phyloP scores from a whole-genome alignment of 2,113 vertebrate species.

The Nothocercus julius region DNA sequence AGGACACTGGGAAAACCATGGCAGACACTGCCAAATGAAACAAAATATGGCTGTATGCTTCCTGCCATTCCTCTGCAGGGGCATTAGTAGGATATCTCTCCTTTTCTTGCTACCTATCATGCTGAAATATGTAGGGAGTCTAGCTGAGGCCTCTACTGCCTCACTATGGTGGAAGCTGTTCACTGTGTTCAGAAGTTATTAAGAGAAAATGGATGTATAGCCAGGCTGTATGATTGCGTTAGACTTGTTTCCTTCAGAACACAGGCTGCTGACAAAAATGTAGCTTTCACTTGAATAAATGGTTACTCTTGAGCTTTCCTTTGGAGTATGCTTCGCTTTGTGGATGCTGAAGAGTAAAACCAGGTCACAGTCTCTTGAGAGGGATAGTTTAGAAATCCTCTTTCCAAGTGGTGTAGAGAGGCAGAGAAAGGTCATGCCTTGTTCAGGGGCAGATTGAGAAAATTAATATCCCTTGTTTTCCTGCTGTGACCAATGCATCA shows the following conservation, averaged over 20 bases:
- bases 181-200: background rate
- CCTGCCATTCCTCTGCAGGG: background rate
- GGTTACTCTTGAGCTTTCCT: background rate
- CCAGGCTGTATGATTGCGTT: fast-evolving
- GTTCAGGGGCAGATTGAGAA: background rate
- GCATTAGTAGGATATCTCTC: background rate
- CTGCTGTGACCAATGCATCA: background rate
- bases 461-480: background rate
- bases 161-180: background rate
- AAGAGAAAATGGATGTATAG: background rate
- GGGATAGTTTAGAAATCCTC: background rate
- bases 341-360: background rate
- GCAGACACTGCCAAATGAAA: background rate
- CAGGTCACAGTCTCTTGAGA: background rate
- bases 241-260: background rate
- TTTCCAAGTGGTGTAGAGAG: background rate
- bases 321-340: background rate
- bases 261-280: background rate
- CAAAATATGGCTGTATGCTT: background rate
- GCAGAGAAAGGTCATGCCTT: background rate
- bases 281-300: background rate
- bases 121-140: background rate
- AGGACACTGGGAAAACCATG: background rate
- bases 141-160: background rate
- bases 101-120: background rate